Conservation (phyloP, 2,797 vertebrate species). For the Phalanger gymnotis region DNA sequence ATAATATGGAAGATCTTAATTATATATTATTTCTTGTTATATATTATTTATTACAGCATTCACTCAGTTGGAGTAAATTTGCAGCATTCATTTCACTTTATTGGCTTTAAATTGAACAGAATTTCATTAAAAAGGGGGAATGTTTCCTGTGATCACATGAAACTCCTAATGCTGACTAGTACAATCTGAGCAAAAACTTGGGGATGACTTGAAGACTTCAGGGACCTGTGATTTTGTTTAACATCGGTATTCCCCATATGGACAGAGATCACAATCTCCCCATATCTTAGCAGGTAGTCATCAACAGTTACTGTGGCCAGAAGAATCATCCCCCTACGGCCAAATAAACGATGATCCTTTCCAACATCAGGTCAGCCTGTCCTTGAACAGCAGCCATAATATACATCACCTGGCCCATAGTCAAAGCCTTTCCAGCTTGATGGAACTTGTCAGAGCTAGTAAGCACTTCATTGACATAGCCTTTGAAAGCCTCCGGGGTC, state of each 20-base stretch:
- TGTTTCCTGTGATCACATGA: neutral
- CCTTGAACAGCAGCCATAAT: neutral
- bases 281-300: neutral
- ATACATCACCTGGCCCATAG: neutral
- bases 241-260: neutral
- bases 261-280: neutral
- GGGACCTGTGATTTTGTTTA: neutral
- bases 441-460: neutral
- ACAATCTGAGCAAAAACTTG: neutral
- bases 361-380: neutral
- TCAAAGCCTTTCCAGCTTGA: neutral
- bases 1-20: neutral
- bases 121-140: too few relatives aligned
- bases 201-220: neutral
- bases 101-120: too few relatives aligned
- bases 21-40: neutral
- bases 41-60: too few relatives aligned
- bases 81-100: too few relatives aligned
- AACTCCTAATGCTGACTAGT: neutral
- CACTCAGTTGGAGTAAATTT: too few relatives aligned
- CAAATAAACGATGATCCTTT: neutral
- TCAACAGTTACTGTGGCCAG: neutral
- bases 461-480: neutral
- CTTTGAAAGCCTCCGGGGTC: neutral
- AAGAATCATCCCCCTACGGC: neutral